Evolutionary conservation across 2,888 invertebrate genomes (phyloP), one percentile per base, ranked within the genome.

Genomic region (Drosophila anceps): DNA sequence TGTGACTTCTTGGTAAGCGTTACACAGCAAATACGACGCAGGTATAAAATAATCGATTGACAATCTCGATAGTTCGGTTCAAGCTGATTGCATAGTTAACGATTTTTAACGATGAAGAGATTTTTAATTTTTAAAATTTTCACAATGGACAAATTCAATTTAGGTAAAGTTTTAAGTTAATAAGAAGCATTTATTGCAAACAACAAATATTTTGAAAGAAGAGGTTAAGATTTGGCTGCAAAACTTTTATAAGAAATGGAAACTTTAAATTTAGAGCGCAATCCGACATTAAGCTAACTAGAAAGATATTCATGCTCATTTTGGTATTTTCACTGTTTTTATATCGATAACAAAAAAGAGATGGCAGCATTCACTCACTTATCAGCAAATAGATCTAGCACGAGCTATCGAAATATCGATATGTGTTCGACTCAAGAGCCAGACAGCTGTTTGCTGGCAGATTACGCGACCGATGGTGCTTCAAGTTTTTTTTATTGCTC

Each of bases 401-500:
- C 37, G 12, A 54, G 3, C 15, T 41, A 43, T 57, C 67, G 62
- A 67, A 37, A 43, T 10, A 65, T 75, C 65, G 70, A 70, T 61
- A 51, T 43, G n/a, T 15, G 31, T 1, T 13, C 35, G 20, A 8
- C 24, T 20, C 37, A 31, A 41, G 12, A 35, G 35, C 13, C 20
- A 44, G 24, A 60, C 74, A 76, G 76, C 79, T 76, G 76, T 69
- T 66, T 60, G 77, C 69, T 69, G 68, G 71, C 69, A 81, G 71
- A 76, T 83, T 83, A 84, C 87, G 87, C 84, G 87, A 83, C 73
- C 64, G 46, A 44, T 53, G 64, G 53, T 67, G 73, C 58, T 31
- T 27, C 50, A 31, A 24, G n/a, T 60, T 57, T 60, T 43, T 71
- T 55, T 66, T 55, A 43, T 54, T 24, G 29, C 41, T 33, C 18